Evolutionary conservation across 2,113 vertebrate species (phyloP).

Genomic region (Scomber scombrus): DNA sequence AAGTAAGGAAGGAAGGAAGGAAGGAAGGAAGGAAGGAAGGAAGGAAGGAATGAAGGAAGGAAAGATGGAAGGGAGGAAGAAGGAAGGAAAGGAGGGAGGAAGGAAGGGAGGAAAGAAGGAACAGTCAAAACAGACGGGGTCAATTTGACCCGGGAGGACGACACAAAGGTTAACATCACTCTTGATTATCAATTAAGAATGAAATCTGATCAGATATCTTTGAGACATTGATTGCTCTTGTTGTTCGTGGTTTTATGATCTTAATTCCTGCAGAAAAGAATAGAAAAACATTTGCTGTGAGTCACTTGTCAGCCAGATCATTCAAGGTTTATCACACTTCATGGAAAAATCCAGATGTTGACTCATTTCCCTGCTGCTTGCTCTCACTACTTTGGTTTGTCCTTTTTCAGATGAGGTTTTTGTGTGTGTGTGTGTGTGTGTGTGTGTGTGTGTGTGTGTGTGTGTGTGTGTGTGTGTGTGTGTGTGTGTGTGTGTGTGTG

Average conservation of each 20-base stretch:
- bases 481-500: constrained; percentile 13
- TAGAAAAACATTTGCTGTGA: not conserved
- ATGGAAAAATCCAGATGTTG: constrained; percentile 2
- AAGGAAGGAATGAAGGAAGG: too few species aligned
- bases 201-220: not conserved
- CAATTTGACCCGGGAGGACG: too few species aligned
- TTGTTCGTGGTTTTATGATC: not conserved
- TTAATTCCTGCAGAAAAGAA: not conserved
- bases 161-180: too few species aligned
- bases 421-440: constrained; percentile 17
- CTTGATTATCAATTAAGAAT: too few species aligned
- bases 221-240: not conserved
- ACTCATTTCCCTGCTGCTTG: constrained; percentile 2
- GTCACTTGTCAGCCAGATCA: not conserved
- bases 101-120: too few species aligned
- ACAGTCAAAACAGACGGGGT: too few species aligned
- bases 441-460: too few species aligned
- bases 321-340: not conserved
- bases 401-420: not conserved
- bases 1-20: too few species aligned
- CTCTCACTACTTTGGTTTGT: not conserved
- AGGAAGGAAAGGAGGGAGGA: too few species aligned
- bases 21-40: too few species aligned
- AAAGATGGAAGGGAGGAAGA: too few species aligned
- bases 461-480: constrained; percentile 9